Percentiles rank a stretch among this genome's conserved stretches.
phyloP scores from a whole-genome alignment of 2,113 vertebrate genomes.

The Mastomys coucha region DNA sequence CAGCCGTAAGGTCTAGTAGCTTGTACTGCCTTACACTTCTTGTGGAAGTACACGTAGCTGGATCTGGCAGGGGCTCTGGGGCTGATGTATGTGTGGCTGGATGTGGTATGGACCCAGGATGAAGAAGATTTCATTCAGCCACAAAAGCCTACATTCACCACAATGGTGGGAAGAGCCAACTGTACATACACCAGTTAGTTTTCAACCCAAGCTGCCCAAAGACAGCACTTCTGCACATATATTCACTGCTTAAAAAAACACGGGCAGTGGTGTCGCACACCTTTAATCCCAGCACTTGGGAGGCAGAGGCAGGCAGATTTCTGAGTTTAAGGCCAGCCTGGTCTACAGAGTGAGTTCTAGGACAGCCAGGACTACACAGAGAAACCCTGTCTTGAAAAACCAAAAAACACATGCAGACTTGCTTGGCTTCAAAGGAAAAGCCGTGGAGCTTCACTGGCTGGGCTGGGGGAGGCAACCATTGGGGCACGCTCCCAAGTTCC shows the following conservation, averaged over 20 bases:
- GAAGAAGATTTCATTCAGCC: not conserved
- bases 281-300: no score
- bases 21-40: no score
- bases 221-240: not conserved
- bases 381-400: no score
- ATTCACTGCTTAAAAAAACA: no score
- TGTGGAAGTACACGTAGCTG: not conserved
- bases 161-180: not conserved
- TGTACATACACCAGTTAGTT: not conserved
- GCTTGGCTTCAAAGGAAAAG: rapidly evolving
- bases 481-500: no score
- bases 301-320: no score
- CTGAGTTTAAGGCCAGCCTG: no score
- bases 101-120: no score
- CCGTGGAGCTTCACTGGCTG: rapidly evolving
- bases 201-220: not conserved
- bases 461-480: not conserved
- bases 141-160: rapidly evolving
- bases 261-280: no score
- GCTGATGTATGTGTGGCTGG: not conserved
- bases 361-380: no score
- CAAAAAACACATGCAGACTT: rapidly evolving
- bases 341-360: no score
- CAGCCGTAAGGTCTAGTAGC: not conserved
- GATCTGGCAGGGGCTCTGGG: not conserved